These are phyloP conservation scores for Phortica magna DNA, from an alignment of 2,888 invertebrate genomes.

Conservation along the genomic window DNA sequence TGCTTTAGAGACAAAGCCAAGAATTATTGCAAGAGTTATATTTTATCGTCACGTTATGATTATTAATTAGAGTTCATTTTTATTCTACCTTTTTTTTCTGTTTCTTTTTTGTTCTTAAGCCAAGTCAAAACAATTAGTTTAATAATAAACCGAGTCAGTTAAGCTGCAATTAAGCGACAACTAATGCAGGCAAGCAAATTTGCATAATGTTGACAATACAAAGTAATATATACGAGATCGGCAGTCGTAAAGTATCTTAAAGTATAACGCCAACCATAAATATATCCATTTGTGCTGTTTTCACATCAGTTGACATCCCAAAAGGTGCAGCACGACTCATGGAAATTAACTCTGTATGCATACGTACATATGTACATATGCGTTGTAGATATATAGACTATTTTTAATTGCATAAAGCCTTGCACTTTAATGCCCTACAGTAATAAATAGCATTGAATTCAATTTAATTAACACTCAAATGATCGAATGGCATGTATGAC, in stretches of 20 bases:
- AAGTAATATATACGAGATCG: background rate
- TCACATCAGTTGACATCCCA: background rate
- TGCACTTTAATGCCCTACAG: background rate
- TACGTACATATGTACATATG: background rate
- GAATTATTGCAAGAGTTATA: too few relatives aligned
- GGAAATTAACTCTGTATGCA: background rate
- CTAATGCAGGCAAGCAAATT: background rate
- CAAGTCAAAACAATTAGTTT: background rate
- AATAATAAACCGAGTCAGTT: background rate
- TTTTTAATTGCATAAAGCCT: background rate
- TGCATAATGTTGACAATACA: slow-evolving; percentile 15
- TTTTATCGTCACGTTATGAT: too few relatives aligned
- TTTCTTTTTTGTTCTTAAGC: background rate
- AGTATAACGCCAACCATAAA: too few relatives aligned
- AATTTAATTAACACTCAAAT: too few relatives aligned
- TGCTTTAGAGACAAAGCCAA: too few relatives aligned
- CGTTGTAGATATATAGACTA: background rate
- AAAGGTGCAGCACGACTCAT: background rate
- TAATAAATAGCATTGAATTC: too few relatives aligned
- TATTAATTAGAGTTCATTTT: background rate
- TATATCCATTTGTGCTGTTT: background rate
- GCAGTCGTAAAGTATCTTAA: background rate
- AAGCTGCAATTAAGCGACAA: background rate
- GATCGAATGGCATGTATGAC: too few relatives aligned
- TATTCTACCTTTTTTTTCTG: background rate